Evolutionary conservation across 2,113 vertebrate genomes (phyloP), one percentile per base, ranked within the genome.

Genomic region (Hippocampus mohnikei): DNA sequence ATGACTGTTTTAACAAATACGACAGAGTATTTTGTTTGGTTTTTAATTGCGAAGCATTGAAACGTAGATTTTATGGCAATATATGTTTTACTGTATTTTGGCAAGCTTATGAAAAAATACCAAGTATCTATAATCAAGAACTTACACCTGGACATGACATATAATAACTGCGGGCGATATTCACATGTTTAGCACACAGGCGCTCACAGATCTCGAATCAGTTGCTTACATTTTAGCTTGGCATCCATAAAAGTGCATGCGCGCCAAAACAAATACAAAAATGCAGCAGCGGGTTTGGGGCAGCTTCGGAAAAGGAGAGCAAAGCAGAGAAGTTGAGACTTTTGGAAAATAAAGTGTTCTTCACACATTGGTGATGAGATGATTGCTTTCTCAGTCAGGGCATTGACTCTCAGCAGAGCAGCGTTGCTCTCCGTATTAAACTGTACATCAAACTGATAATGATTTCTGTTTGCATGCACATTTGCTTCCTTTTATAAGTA

Each of bases 401-500:
- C 90, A 91, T 89, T 91, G 85, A 91, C 85, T 90, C 91, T 91
- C 90, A 90, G 87, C 85, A 90, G 90, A 91, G 63, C 62, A 27
- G 82, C 87, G 80, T 87, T 80, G 87, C 87, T 88, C 88, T 87
- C 83, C 75, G 83, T 86, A 91, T 91, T 92, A 91, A 91, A 91
- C 90, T 92, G 91, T 92, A 90, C 89, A 92, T 91, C 88, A 86
- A 86, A 81, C 86, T 86, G 90, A 92, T 92, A 91, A 92, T 90
- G 90, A 93, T 91, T 91, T 91, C 89, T 91, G 88, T 90, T 90
- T 91, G 91, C 89, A 89, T 90, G 85, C 83, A 77, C 85, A 92
- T 91, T 92, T 91, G 90, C 91, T 91, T 86, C 89, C 90, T 92
- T 92, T 93, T 92, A 93, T 90, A 92, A 88, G 91, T 91, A 88